Conservation (phyloP, 2,113 vertebrate species). For the Leuciscus idus region DNA sequence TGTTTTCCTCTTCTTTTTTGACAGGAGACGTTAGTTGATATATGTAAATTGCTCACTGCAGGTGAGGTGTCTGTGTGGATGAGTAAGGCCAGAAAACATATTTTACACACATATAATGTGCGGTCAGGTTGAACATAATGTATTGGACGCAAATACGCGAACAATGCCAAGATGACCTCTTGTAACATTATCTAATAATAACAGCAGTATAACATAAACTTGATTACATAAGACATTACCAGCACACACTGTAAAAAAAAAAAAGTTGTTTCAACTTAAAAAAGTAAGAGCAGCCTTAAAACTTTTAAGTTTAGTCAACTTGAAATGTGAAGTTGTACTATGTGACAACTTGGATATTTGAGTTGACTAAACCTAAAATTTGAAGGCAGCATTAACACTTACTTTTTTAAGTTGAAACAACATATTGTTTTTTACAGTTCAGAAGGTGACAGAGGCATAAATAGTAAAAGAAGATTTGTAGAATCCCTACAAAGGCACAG, state of each 20-base stretch:
- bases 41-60: background rate
- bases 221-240: background rate
- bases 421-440: too few species aligned
- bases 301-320: too few species aligned
- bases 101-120: background rate
- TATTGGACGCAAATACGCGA: background rate
- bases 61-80: background rate
- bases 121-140: background rate
- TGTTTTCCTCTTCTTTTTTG: background rate
- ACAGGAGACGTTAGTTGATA: background rate
- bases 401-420: too few species aligned
- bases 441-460: background rate
- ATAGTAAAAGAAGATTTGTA: background rate
- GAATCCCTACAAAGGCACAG: background rate
- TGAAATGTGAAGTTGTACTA: too few species aligned
- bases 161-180: background rate
- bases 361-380: too few species aligned
- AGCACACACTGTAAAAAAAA: background rate
- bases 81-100: background rate
- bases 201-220: background rate
- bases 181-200: conserved; percentile 2
- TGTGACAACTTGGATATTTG: too few species aligned
- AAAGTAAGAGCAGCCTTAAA: too few species aligned
- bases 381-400: too few species aligned
- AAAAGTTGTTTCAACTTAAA: too few species aligned